These are phyloP conservation scores for Lysiphlebus fabarum DNA, from an alignment of 1,140 invertebrate species.

Conservation along the genomic window DNA sequence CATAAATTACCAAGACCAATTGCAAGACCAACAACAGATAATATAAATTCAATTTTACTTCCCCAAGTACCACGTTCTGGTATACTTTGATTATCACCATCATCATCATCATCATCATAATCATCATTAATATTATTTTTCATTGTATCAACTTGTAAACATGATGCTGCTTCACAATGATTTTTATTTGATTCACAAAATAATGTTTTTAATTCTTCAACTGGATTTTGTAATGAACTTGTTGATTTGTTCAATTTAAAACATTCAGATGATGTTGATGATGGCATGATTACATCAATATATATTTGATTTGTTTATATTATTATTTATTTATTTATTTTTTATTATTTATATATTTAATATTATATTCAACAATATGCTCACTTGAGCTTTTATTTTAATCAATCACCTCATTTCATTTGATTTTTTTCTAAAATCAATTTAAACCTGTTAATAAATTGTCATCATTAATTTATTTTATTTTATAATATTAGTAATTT, in stretches of 20 bases:
- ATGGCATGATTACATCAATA: slow-evolving; percentile 27
- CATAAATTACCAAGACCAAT: slow-evolving; percentile 63
- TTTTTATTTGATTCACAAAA: slow-evolving; percentile 22
- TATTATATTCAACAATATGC: too few relatives aligned
- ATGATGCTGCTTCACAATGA: slow-evolving; percentile 35
- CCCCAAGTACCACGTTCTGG: slow-evolving; percentile 37
- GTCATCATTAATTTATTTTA: too few relatives aligned
- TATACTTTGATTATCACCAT: background rate
- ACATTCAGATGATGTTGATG: slow-evolving; percentile 24
- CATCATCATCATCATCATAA: slow-evolving; percentile 23
- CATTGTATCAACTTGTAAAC: slow-evolving; percentile 27
- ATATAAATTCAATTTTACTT: slow-evolving; percentile 39
- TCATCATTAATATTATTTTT: slow-evolving; percentile 8
- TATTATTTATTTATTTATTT: background rate
- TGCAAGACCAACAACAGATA: slow-evolving; percentile 49
- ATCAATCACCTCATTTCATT: slow-evolving; percentile 28
- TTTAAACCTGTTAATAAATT: too few relatives aligned
- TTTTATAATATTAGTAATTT: too few relatives aligned
- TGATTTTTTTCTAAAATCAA: slow-evolving; percentile 13
- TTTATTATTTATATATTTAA: too few relatives aligned
- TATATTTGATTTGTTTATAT: background rate
- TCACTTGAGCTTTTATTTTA: too few relatives aligned
- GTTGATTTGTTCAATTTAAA: slow-evolving; percentile 42
- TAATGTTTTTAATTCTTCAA: slow-evolving; percentile 32
- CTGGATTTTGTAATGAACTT: slow-evolving; percentile 36